Conservation (phyloP, 2,888 invertebrate species). For the Lampropteryx suffumata region DNA sequence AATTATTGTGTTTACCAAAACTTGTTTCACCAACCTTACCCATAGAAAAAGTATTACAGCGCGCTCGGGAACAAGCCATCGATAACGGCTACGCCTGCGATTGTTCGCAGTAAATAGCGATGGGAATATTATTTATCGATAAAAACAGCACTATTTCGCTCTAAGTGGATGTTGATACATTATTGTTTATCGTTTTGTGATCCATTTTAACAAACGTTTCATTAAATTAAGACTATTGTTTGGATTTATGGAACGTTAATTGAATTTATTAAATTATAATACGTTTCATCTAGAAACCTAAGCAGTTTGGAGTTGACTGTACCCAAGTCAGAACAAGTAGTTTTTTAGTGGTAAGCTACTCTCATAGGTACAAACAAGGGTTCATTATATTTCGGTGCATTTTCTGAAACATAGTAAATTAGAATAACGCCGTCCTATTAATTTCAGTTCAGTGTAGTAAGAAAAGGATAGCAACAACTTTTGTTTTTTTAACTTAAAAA, state of each 20-base stretch:
- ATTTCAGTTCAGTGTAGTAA: no score
- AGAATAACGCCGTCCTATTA: no score
- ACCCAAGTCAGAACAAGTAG: no score
- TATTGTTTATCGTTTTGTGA: constrained; percentile 15
- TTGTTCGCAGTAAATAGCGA: constrained; percentile 34
- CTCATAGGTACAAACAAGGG: no score
- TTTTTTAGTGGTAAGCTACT: no score
- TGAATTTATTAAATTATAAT: background rate
- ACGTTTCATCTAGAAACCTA: background rate
- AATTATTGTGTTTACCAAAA: no score
- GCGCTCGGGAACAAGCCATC: constrained; percentile 2
- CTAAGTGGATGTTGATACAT: constrained; percentile 13
- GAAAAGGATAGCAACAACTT: no score
- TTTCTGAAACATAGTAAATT: no score
- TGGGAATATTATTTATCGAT: constrained; percentile 21
- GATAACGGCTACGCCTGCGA: constrained; percentile 21
- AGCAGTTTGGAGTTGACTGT: no score
- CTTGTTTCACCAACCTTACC: no score
- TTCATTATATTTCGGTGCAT: no score
- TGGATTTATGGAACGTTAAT: background rate
- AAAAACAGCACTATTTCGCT: constrained; percentile 13
- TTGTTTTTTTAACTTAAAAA: no score
- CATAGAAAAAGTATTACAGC: background rate
- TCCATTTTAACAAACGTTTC: constrained; percentile 21
- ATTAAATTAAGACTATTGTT: constrained; percentile 5